Conservation (phyloP, 2,888 invertebrate genomes). For the Zygaena filipendulae region DNA sequence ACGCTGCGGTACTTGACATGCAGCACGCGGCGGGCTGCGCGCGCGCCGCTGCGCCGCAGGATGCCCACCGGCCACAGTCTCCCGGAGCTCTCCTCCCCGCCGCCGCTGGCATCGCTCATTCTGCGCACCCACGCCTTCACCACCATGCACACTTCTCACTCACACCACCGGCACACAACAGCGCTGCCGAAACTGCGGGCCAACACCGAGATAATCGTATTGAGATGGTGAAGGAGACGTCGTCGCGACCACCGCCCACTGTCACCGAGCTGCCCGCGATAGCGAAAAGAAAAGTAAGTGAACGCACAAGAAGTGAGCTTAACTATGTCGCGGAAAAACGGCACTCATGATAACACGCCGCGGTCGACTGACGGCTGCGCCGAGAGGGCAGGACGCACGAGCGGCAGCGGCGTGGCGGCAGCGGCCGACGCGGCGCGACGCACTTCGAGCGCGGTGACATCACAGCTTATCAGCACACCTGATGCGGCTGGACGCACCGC, state of each 20-base stretch:
- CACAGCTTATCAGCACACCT: conserved; percentile 37
- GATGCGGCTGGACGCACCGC: conserved; percentile 18
- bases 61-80: conserved; percentile 45
- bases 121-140: conserved; percentile 25
- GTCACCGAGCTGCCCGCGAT: conserved; percentile 15
- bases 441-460: conserved; percentile 29
- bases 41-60: conserved; percentile 45
- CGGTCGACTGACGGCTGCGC: conserved; percentile 32
- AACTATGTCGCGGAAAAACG: conserved; percentile 18
- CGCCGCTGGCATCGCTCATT: conserved; percentile 30
- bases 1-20: conserved; percentile 53
- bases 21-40: conserved; percentile 41
- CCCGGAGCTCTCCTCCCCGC: conserved; percentile 22
- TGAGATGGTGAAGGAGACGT: conserved; percentile 6
- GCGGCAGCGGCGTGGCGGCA: conserved; percentile 20
- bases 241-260: conserved; percentile 10
- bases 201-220: too few species aligned
- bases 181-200: too few species aligned
- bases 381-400: conserved; percentile 8
- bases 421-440: conserved; percentile 18
- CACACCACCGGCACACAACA: conserved; percentile 10
- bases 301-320: conserved; percentile 9
- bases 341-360: conserved; percentile 34
- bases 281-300: conserved; percentile 13
- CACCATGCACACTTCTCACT: conserved; percentile 22